phyloP scores from a whole-genome alignment of 2,113 vertebrate species.

The Centrocercus urophasianus region DNA sequence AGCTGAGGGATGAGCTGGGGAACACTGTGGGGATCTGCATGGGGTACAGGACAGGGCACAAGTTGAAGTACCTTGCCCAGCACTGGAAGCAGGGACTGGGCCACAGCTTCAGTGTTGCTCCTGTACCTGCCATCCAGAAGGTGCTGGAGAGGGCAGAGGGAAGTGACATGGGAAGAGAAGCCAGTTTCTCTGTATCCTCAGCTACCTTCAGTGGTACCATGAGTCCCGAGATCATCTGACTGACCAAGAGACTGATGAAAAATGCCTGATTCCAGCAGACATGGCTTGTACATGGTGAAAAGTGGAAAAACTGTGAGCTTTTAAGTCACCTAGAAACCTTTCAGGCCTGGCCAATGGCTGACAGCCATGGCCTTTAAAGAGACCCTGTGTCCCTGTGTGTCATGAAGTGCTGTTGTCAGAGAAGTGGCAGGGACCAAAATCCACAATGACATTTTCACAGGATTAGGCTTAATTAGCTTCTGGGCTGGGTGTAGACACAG shows the following conservation, averaged over 20 bases:
- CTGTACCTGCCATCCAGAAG: background rate
- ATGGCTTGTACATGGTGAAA: background rate
- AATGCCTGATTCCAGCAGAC: background rate
- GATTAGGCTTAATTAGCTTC: conserved; percentile 34
- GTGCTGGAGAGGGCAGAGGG: background rate
- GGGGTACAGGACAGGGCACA: background rate
- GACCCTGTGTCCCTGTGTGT: background rate
- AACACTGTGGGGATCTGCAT: background rate
- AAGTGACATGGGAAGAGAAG: background rate
- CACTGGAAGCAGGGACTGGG: background rate
- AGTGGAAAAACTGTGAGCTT: background rate
- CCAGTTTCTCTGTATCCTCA: background rate
- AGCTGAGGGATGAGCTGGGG: background rate
- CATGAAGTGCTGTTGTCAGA: conserved; percentile 11
- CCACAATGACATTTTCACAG: conserved; percentile 25
- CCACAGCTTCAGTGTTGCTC: background rate
- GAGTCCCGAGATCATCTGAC: background rate
- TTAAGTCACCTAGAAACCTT: background rate
- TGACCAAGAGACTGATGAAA: background rate
- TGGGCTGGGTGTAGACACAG: conserved; percentile 17
- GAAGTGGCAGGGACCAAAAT: conserved; percentile 19
- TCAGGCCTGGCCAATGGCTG: background rate
- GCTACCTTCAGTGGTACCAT: background rate
- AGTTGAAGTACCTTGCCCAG: background rate
- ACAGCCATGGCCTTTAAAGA: background rate